A percentile compares a stretch with the other conserved stretches of the same genome.
phyloP scores from a whole-genome alignment of 2,113 vertebrate genomes.

The Platichthys stellatus region DNA sequence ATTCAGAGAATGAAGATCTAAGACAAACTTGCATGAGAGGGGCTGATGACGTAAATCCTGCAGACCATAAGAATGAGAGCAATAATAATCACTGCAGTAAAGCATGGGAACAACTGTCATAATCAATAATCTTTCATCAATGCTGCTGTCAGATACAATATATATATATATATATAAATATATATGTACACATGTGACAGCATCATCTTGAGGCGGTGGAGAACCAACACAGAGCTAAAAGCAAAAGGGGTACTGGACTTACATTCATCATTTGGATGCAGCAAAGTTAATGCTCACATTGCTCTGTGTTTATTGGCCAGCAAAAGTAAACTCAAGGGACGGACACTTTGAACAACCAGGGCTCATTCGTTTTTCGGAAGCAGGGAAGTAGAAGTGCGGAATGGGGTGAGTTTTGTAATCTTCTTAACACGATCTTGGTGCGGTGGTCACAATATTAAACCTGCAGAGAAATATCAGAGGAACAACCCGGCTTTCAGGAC shows the following conservation, averaged over 20 bases:
- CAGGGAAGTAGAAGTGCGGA: conserved; percentile 1
- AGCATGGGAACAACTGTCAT: not conserved
- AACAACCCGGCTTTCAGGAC: not conserved
- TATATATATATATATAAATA: not conserved
- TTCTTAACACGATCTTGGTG: not conserved
- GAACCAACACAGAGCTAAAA: not conserved
- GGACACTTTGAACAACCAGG: not conserved
- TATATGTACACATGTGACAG: too few relatives aligned
- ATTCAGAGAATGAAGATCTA: conserved; percentile 53
- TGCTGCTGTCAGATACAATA: conserved; percentile 6
- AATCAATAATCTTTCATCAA: not conserved
- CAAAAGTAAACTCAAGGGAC: not conserved
- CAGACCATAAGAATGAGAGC: conserved; percentile 11
- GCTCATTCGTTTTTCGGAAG: not conserved
- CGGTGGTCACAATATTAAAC: conserved; percentile 15
- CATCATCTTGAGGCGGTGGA: not conserved
- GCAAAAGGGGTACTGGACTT: not conserved
- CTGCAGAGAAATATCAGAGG: conserved; percentile 12
- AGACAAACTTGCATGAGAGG: conserved; percentile 45
- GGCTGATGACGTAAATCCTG: conserved; percentile 1
- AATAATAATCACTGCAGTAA: not conserved
- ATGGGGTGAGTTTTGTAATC: conserved; percentile 20
- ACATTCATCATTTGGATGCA: conserved; percentile 16
- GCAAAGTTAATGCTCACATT: not conserved
- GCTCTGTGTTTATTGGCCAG: not conserved